Evolutionary conservation across 2,113 vertebrate species (phyloP).

Genomic region (Onychostruthus taczanowskii): DNA sequence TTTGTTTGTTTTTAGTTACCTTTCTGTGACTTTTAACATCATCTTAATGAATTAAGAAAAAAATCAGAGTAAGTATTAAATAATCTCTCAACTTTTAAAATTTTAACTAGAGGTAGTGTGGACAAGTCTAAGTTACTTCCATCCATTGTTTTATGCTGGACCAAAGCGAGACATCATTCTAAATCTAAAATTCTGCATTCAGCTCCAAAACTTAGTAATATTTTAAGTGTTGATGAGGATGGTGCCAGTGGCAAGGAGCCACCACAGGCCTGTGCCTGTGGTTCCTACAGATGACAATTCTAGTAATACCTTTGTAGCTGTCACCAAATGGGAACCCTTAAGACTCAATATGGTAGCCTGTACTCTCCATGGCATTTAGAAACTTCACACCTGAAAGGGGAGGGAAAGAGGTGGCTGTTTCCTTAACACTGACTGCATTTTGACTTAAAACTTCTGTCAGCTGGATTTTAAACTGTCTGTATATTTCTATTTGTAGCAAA

Average conservation of each 20-base stretch:
- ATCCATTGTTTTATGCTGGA: neutral
- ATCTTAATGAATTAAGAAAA: neutral
- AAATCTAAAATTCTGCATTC: neutral
- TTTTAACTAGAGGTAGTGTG: neutral
- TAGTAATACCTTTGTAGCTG: accelerated
- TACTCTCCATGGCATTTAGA: neutral
- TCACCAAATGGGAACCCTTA: neutral
- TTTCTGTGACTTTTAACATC: neutral
- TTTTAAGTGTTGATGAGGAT: neutral
- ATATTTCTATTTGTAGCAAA: constrained; percentile 74
- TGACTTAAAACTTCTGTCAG: neutral
- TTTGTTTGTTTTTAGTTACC: neutral
- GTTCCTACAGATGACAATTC: neutral
- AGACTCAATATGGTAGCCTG: neutral
- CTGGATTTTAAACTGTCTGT: neutral
- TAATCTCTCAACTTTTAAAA: neutral
- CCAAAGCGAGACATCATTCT: neutral
- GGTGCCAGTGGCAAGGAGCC: neutral
- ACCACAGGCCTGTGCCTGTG: neutral
- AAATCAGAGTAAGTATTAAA: neutral
- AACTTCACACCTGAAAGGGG: neutral
- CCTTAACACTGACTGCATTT: neutral
- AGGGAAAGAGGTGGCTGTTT: neutral
- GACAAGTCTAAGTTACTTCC: neutral
- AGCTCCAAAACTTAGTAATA: neutral